Conservation (phyloP, 2,888 invertebrate genomes). For the Drosophila subquinaria region DNA sequence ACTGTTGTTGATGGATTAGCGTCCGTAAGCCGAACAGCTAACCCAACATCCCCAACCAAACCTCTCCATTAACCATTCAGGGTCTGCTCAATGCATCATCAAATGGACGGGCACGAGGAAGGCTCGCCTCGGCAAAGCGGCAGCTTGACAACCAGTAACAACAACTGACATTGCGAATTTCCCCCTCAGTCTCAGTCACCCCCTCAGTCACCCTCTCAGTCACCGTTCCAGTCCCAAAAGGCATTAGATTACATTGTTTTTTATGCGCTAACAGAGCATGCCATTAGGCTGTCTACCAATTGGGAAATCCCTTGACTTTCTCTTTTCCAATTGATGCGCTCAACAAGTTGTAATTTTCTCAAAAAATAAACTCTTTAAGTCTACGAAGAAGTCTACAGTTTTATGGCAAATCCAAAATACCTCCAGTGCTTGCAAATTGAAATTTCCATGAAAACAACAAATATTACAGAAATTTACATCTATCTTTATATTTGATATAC, state of each 20-base stretch:
- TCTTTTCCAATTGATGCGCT: not conserved
- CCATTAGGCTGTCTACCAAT: slow-evolving; percentile 36
- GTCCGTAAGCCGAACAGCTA: slow-evolving; percentile 45
- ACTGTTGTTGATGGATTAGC: slow-evolving; percentile 73
- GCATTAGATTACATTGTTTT: slow-evolving; percentile 55
- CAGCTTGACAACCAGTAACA: slow-evolving; percentile 8
- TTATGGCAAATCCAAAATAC: too few species aligned
- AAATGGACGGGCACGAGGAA: slow-evolving; percentile 30
- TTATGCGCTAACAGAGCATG: slow-evolving; percentile 9
- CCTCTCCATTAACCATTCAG: slow-evolving; percentile 12
- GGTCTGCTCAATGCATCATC: slow-evolving; percentile 52
- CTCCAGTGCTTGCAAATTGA: too few species aligned
- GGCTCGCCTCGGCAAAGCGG: not conserved
- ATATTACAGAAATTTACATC: too few species aligned
- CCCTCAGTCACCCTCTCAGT: not conserved
- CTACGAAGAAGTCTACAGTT: too few species aligned
- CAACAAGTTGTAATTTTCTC: slow-evolving; percentile 38
- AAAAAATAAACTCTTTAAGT: not conserved
- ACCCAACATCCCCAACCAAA: not conserved
- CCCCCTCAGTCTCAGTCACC: not conserved
- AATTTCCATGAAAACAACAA: too few species aligned
- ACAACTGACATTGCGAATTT: slow-evolving; percentile 25
- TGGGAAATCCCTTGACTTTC: slow-evolving; percentile 20
- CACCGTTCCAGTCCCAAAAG: slow-evolving; percentile 4
- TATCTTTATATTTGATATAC: too few species aligned